Base-by-base conservation (phyloP, 1,140 invertebrate species). In the Euura saliciscinereae region DNA sequence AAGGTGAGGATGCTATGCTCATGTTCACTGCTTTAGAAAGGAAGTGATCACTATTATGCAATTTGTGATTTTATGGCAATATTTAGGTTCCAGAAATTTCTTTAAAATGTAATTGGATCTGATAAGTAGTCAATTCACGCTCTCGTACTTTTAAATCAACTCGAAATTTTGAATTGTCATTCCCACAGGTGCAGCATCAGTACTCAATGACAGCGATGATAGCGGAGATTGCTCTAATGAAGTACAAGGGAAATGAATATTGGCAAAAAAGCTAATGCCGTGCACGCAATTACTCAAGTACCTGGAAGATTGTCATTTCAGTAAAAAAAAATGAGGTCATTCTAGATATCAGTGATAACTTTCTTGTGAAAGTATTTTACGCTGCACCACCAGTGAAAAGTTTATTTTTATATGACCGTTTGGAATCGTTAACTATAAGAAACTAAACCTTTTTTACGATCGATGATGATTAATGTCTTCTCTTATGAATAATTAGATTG, bases 341-440 rank as follows among this genome's bases (percentile, higher is more conserved):
- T 79, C 89, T 99, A 2, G 93, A 97, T 99, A 0, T 95, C 96
- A 46, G 97, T 95, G 43, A 96, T 97, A 4, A 90, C 97, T 45
- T 94, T 96, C 79, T 91, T 98, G 74, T 97, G 95, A 94, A 93
- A 97, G 83, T 97, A 96, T 84, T 88, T 90, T 0, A 90, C 91
- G 75, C 95, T 97, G 83, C 89, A 94, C 80, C 28, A 28, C 70
- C 70, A 65, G 76, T 79, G 71, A 66, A 28, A 28, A 28, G 28
- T 28, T 28, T 6, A 71, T 68, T 28, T 28, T 28, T 28, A 28
- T 28, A 28, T 28, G 28, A 28, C 28, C 28, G 28, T 28, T 28
- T 28, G 28, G 28, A 28, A 28, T 28, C 28, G 28, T 28, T 28
- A 28, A 28, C 28, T 28, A 28, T 28, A 28, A 28, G 28, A 28